Percentiles rank a stretch among this genome's conserved stretches.
These are phyloP conservation scores for Aulostomus chinensis DNA, from an alignment of 2,797 vertebrate species.

Conservation along the genomic window DNA sequence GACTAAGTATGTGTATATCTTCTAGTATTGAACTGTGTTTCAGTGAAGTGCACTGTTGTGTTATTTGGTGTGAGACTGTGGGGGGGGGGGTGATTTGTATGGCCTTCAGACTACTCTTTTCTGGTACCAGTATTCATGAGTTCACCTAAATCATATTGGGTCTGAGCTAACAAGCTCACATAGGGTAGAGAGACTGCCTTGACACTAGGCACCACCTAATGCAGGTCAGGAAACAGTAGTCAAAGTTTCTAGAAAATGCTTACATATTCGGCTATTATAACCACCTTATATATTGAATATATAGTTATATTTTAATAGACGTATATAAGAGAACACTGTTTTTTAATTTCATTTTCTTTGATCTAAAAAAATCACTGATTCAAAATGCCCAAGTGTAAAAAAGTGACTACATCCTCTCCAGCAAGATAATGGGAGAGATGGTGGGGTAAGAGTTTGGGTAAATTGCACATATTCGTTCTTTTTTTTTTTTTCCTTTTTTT, in stretches of 20 bases:
- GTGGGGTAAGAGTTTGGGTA: conserved; percentile 80
- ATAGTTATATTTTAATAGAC: conserved; percentile 87
- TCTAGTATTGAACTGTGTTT: conserved; percentile 59
- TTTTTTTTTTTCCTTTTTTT: conserved; percentile 39
- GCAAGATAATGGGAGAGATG: conserved; percentile 76
- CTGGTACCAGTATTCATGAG: conserved; percentile 66
- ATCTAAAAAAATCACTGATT: conserved; percentile 87
- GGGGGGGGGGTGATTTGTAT: conserved; percentile 52
- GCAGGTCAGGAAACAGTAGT: conserved; percentile 86
- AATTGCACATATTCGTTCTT: conserved; percentile 83
- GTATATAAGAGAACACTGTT: conserved; percentile 88
- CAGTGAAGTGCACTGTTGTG: conserved; percentile 57
- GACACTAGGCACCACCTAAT: conserved; percentile 78
- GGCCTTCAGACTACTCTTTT: conserved; percentile 67
- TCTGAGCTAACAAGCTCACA: conserved; percentile 70
- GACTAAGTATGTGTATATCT: conserved; percentile 59
- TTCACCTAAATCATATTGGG: conserved; percentile 67
- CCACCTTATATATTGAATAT: conserved; percentile 89
- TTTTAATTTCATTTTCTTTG: conserved; percentile 82
- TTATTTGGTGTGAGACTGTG: conserved; percentile 60
- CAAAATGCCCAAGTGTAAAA: conserved; percentile 87
- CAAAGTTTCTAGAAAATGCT: conserved; percentile 89
- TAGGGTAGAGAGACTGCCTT: conserved; percentile 75
- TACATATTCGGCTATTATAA: conserved; percentile 89
- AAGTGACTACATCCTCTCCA: conserved; percentile 84